phyloP scores from a whole-genome alignment of 2,797 vertebrate species.

The Melopsittacus undulatus region DNA sequence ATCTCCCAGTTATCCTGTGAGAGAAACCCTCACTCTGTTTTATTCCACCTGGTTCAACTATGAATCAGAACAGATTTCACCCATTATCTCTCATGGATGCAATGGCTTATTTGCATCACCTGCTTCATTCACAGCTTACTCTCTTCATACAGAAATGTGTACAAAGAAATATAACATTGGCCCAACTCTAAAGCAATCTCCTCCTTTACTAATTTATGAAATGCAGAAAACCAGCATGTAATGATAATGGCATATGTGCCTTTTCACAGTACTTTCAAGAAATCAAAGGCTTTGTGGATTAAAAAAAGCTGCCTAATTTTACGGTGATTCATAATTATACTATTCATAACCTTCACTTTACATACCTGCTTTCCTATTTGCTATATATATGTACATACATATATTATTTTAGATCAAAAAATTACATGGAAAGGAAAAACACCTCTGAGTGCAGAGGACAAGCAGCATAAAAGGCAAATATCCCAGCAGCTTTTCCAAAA shows the following conservation, averaged over 20 bases:
- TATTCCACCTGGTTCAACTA: background rate
- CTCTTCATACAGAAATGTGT: background rate
- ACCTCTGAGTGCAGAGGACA: background rate
- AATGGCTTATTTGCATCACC: background rate
- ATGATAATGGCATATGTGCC: background rate
- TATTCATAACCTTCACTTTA: slow-evolving; percentile 5
- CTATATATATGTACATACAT: background rate
- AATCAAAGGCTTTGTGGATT: slow-evolving; percentile 40
- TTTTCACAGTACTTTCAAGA: slow-evolving; percentile 16
- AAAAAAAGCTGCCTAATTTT: slow-evolving; percentile 17
- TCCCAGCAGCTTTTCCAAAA: background rate
- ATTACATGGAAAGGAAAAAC: background rate
- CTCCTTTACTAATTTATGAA: slow-evolving; percentile 10
- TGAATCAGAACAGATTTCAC: background rate
- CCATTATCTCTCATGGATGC: background rate
- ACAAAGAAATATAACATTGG: background rate
- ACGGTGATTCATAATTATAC: background rate
- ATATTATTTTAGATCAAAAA: background rate
- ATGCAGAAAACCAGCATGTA: background rate
- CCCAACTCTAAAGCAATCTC: background rate
- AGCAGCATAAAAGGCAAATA: background rate
- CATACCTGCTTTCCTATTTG: background rate
- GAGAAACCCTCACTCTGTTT: background rate
- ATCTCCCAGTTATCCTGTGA: background rate
- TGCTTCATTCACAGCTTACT: slow-evolving; percentile 3